Percentiles rank a stretch among this genome's conserved stretches.
Conservation (phyloP, 2,113 vertebrate species). For the Thunnus thynnus region DNA sequence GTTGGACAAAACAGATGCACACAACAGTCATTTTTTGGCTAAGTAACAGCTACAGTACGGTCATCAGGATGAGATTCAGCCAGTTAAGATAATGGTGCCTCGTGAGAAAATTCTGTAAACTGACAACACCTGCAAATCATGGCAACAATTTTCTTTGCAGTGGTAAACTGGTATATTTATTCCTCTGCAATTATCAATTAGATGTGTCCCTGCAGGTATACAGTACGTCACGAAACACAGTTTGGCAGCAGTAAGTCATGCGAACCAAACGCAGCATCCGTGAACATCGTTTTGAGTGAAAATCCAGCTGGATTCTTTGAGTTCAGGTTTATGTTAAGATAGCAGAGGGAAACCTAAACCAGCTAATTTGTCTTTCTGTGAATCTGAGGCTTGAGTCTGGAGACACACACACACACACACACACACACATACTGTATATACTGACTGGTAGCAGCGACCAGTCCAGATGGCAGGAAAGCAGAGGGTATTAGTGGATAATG, state of each 20-base stretch:
- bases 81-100: not conserved
- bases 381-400: not conserved
- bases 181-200: no score
- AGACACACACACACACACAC: slow-evolving; percentile 14
- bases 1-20: not conserved
- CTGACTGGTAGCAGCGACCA: slow-evolving; percentile 43
- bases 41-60: not conserved
- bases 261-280: not conserved
- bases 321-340: not conserved
- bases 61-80: not conserved
- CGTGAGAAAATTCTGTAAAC: not conserved
- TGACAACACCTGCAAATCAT: not conserved
- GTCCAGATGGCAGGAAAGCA: slow-evolving; percentile 69
- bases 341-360: not conserved
- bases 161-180: not conserved
- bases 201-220: not conserved
- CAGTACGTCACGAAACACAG: not conserved
- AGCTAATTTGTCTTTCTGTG: slow-evolving; percentile 31
- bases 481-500: slow-evolving; percentile 68
- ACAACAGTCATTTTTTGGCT: no score
- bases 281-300: not conserved
- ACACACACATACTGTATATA: not conserved
- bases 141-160: not conserved
- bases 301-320: not conserved
- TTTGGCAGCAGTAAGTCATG: not conserved